phyloP scores from a whole-genome alignment of 2,113 vertebrate species.

The Aegotheles bennettii region DNA sequence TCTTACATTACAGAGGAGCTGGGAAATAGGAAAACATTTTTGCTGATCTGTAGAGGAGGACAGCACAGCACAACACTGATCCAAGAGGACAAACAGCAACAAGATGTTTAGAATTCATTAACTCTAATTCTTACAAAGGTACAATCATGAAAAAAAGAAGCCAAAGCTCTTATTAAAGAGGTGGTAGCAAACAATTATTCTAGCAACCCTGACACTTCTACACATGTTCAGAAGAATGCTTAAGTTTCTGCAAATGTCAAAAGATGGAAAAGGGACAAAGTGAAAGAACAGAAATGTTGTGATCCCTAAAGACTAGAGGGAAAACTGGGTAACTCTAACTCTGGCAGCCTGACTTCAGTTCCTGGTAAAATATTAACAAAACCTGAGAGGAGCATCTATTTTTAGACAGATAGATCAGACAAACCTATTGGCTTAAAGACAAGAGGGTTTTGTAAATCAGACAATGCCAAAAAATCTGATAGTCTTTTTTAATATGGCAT shows the following conservation, averaged over 20 bases:
- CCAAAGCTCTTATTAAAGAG: background rate
- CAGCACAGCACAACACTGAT: background rate
- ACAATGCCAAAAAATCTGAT: constrained; percentile 15
- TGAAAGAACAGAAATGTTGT: background rate
- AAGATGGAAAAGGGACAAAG: background rate
- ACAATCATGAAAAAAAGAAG: background rate
- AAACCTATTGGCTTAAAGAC: constrained; percentile 13
- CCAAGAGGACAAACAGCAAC: background rate
- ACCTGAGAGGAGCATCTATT: constrained; percentile 50
- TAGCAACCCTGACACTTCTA: background rate
- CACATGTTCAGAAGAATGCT: background rate
- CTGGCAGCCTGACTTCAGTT: constrained; percentile 38
- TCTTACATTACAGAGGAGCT: background rate
- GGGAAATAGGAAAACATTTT: background rate
- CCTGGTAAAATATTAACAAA: constrained; percentile 67
- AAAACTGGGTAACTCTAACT: constrained; percentile 29
- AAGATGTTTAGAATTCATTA: background rate
- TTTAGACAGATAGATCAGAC: constrained; percentile 22
- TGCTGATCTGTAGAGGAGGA: background rate
- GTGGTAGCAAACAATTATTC: background rate
- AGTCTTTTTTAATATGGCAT: constrained; percentile 19
- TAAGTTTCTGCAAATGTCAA: background rate
- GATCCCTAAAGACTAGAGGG: background rate
- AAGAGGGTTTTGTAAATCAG: constrained; percentile 28
- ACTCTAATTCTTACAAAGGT: background rate